Conservation (phyloP, 2,797 vertebrate species). For the Antennarius maculatus region DNA sequence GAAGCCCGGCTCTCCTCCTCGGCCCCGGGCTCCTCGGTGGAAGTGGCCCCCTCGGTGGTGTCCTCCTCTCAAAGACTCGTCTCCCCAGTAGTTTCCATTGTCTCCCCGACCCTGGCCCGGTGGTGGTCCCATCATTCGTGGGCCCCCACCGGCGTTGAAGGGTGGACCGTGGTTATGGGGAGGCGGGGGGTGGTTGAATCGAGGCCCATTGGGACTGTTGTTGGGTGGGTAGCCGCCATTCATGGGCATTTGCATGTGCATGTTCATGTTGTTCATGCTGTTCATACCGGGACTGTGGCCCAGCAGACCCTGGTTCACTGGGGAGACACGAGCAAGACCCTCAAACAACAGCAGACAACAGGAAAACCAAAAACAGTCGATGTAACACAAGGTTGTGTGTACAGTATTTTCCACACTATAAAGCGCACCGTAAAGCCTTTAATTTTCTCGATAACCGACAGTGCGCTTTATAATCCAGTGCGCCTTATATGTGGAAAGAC, state of each 20-base stretch:
- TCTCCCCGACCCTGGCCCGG: constrained; percentile 83
- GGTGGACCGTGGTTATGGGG: constrained; percentile 86
- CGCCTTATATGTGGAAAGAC: no score
- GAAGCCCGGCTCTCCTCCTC: constrained; percentile 87
- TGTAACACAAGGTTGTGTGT: no score
- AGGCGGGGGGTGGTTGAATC: constrained; percentile 85
- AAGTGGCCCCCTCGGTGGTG: constrained; percentile 86
- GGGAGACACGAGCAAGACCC: neutral
- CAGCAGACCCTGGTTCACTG: constrained; percentile 83
- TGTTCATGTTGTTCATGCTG: constrained; percentile 78
- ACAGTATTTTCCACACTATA: no score
- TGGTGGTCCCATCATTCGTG: constrained; percentile 90
- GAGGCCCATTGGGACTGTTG: constrained; percentile 84
- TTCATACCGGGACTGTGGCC: constrained; percentile 84
- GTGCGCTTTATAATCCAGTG: no score
- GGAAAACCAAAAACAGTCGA: neutral
- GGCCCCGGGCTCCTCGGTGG: constrained; percentile 86
- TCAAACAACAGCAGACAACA: neutral
- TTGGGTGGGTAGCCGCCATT: constrained; percentile 90
- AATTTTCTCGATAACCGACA: no score
- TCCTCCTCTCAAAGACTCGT: constrained; percentile 85
- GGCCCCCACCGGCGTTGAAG: constrained; percentile 74
- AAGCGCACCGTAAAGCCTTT: no score
- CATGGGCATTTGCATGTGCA: constrained; percentile 85
- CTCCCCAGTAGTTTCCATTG: constrained; percentile 89